A percentile compares a stretch with the other conserved stretches of the same genome.
These are phyloP conservation scores for Phacellophora camtschatica DNA, from an alignment of 30 jellyfish, hydroid and myxozoan genomes.

Conservation along the genomic window DNA sequence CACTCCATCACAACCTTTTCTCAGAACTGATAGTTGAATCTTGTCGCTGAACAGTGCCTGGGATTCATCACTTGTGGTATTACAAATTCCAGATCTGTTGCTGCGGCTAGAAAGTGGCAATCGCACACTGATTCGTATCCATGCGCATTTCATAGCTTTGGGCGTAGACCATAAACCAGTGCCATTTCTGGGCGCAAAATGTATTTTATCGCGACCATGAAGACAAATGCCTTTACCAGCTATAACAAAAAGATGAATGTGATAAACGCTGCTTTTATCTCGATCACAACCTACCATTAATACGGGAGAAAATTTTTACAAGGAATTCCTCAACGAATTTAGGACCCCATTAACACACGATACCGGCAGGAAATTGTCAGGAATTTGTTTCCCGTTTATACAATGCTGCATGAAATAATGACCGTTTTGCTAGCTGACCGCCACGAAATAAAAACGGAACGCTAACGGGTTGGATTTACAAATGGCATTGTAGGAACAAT, in stretches of 20 bases:
- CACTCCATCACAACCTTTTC: constrained; percentile 54
- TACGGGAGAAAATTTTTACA: not conserved
- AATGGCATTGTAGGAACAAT: no score
- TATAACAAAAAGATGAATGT: not conserved
- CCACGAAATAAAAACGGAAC: no score
- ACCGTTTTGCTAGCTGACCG: no score
- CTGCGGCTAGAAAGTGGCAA: not conserved
- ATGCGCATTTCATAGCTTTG: constrained; percentile 5
- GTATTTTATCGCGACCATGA: not conserved
- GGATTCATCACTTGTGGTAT: not conserved
- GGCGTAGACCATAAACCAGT: constrained; percentile 12
- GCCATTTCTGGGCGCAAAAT: constrained; percentile 28
- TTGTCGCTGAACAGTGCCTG: not conserved
- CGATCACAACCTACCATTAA: not conserved
- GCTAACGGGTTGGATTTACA: no score
- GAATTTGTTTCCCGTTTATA: no score
- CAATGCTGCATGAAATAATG: no score
- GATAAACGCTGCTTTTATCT: not conserved
- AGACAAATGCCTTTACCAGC: constrained; percentile 9
- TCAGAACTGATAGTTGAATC: constrained; percentile 20
- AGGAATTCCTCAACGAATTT: no score
- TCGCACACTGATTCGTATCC: constrained; percentile 15
- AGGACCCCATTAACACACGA: no score
- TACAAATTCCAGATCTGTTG: constrained; percentile 27
- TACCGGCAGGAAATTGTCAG: no score